Percentiles rank a stretch among this genome's conserved stretches.
phyloP scores from a whole-genome alignment of 2,888 invertebrate genomes.

The Gastrophysa polygoni region DNA sequence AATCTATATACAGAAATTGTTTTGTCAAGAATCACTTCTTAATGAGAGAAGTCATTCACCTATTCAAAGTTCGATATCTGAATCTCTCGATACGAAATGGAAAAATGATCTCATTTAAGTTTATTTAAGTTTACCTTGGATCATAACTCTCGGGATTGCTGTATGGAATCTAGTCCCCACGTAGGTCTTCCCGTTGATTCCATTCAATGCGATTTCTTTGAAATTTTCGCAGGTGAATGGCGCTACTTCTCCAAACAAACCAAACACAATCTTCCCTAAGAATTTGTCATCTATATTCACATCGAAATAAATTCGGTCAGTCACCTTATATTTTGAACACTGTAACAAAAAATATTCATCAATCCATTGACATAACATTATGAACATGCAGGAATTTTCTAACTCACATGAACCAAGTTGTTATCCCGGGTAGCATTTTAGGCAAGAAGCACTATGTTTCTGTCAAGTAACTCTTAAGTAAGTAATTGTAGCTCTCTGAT shows the following conservation, averaged over 20 bases:
- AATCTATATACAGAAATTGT: no score
- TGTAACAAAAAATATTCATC: constrained; percentile 51
- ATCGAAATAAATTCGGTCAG: constrained; percentile 83
- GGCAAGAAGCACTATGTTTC: no score
- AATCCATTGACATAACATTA: background rate
- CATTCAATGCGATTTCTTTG: constrained; percentile 75
- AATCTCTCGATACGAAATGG: no score
- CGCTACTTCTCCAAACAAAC: constrained; percentile 85
- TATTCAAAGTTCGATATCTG: no score
- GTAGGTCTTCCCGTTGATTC: constrained; percentile 78
- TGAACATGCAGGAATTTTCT: no score
- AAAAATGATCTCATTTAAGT: no score
- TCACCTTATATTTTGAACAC: constrained; percentile 72
- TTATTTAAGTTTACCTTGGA: constrained; percentile 74
- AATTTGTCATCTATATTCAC: constrained; percentile 74
- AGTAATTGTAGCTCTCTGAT: no score
- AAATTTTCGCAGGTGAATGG: constrained; percentile 91
- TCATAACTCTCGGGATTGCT: constrained; percentile 87
- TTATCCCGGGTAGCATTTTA: no score
- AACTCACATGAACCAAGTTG: no score
- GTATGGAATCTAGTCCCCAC: constrained; percentile 82
- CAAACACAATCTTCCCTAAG: constrained; percentile 80
- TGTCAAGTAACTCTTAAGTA: no score
- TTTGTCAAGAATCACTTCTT: no score
- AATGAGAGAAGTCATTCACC: no score